Evolutionary conservation across 2,113 vertebrate genomes (phyloP).

Genomic region (Hypocryptadius cinnamomeus): DNA sequence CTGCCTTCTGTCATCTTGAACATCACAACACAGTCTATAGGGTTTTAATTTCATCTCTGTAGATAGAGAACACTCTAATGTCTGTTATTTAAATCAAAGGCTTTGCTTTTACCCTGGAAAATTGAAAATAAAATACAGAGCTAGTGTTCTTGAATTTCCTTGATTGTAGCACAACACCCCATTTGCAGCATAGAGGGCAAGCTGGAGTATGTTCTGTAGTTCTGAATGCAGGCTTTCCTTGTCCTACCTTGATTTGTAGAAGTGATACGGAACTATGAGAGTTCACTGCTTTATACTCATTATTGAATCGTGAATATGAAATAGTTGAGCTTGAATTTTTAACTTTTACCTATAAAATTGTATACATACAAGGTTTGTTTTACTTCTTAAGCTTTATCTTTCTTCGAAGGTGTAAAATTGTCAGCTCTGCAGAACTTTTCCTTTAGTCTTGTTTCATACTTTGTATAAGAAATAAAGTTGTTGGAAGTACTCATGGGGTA

Average conservation of each 20-base stretch:
- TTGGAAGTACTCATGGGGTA: neutral
- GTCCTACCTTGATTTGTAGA: neutral
- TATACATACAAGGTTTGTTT: neutral
- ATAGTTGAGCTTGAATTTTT: neutral
- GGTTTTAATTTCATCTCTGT: slow-evolving; percentile 38
- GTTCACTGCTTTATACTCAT: neutral
- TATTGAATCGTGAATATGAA: neutral
- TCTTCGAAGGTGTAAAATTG: neutral
- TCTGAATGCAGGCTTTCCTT: neutral
- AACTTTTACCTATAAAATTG: neutral
- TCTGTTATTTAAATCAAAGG: slow-evolving; percentile 71
- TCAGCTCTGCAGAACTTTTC: neutral
- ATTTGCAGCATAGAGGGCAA: neutral
- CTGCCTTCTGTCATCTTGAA: slow-evolving; percentile 64
- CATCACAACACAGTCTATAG: slow-evolving; percentile 31
- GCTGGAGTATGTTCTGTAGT: neutral
- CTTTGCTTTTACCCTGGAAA: slow-evolving; percentile 31
- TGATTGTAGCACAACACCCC: neutral
- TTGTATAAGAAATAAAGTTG: neutral
- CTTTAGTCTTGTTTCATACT: neutral
- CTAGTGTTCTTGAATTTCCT: slow-evolving; percentile 45
- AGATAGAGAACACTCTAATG: slow-evolving; percentile 32
- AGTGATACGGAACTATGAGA: neutral
- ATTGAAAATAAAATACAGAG: slow-evolving; percentile 28
- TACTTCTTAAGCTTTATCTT: neutral